Base-by-base conservation (phyloP, 2,888 invertebrate species). In the Furcula furcula region DNA sequence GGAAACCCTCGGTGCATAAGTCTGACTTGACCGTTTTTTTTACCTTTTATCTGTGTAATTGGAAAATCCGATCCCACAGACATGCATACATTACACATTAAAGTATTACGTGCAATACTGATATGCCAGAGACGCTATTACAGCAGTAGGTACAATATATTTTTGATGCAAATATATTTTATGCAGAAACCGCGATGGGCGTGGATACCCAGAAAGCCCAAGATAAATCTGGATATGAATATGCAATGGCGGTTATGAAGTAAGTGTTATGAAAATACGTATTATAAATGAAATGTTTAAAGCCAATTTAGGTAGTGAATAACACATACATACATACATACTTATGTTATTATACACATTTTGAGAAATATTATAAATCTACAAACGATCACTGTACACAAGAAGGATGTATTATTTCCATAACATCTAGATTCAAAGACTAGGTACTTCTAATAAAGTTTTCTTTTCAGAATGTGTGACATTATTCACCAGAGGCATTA, bases 161-260 rank as follows among this genome's bases (percentile, higher is more conserved):
- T n/a, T n/a, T n/a, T n/a, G n/a, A n/a, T n/a, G n/a, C n/a, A n/a
- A n/a, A n/a, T n/a, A n/a, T n/a, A n/a, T 18, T 10, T 28, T 7
- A 84, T 82, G 11, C 72, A 92, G 94, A 95, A 85, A 95, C 95
- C 7, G 95, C 94, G 0, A 95, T 95, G 95, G 95, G 95, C 13
- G 93, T 94, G n/a, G n/a, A n/a, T 0, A 93, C 93, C 34, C 94
- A 93, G 65, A 91, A 91, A 51, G 93, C 93, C 20, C 92, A 94
- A 74, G 91, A 93, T 66, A 90, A 91, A 71, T 82, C 91, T 59
- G 94, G 95, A 31, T 94, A 92, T 63, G 94, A 95, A 60, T 95
- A 95, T 60, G 95, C 95, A 3, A 92, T 94, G 92, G 95, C 95
- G 43, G 95, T 95, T 0, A 94, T 95, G 92, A 94, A 95, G 82